Conservation (phyloP, 2,113 vertebrate genomes). For the Labeo rohita region DNA sequence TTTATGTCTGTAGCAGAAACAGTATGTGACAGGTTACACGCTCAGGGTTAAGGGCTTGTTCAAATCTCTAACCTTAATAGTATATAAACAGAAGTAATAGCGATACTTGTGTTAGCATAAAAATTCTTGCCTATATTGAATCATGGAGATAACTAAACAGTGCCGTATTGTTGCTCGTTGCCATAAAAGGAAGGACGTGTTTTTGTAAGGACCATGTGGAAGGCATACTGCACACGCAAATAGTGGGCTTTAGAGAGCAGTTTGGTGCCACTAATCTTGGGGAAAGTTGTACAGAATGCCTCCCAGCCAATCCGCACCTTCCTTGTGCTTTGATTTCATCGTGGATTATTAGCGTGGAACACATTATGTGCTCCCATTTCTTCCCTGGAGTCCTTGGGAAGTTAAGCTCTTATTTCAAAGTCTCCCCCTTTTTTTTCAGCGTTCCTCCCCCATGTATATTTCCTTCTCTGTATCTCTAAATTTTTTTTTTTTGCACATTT, state of each 20-base stretch:
- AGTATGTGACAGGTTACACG: not conserved
- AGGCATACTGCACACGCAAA: constrained; percentile 56
- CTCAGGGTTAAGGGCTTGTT: not conserved
- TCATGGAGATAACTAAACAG: constrained; percentile 59
- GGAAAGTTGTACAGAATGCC: constrained; percentile 31
- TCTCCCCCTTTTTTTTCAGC: not conserved
- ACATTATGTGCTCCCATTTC: constrained; percentile 45
- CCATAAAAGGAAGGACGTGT: constrained; percentile 71
- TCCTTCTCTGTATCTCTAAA: not conserved
- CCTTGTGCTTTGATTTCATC: constrained; percentile 27
- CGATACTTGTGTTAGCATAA: not conserved
- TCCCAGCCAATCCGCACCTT: constrained; percentile 25
- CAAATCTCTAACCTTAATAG: not conserved
- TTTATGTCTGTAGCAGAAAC: not conserved
- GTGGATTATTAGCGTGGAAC: constrained; percentile 34
- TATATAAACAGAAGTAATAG: constrained; percentile 7
- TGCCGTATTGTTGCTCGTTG: constrained; percentile 66
- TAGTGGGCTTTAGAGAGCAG: not conserved
- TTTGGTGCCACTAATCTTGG: constrained; percentile 32
- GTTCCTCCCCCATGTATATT: not conserved
- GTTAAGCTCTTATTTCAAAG: constrained; percentile 44
- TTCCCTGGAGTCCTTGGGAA: constrained; percentile 17
- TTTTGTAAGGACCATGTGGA: constrained; percentile 65
- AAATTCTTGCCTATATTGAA: constrained; percentile 10
- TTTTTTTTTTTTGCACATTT: not conserved